Percentiles rank a stretch among this genome's conserved stretches.
Evolutionary conservation across 2,797 vertebrate genomes (phyloP).

Genomic region (Sebastes iracundus): DNA sequence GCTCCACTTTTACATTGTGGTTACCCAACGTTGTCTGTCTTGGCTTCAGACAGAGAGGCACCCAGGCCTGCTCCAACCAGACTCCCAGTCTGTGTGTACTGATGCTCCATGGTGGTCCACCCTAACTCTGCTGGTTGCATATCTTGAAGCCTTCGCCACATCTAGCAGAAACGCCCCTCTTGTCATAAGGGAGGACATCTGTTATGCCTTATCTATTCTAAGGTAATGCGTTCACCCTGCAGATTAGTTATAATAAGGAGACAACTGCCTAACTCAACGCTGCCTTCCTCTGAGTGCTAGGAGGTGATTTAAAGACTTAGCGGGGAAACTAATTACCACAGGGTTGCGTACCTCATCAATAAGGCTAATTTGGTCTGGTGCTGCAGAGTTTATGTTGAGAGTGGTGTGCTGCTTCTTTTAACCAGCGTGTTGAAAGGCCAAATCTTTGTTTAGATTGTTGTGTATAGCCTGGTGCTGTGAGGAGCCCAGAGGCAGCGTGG

Average conservation of each 20-base stretch:
- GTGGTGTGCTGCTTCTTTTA: slow-evolving; percentile 59
- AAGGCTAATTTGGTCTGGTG: slow-evolving; percentile 62
- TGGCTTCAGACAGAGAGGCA: slow-evolving; percentile 75
- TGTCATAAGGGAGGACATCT: slow-evolving; percentile 49
- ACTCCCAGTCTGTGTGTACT: slow-evolving; percentile 61
- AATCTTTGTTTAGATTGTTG: slow-evolving; percentile 72
- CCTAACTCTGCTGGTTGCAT: slow-evolving; percentile 55
- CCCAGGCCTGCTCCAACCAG: slow-evolving; percentile 56
- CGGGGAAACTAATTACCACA: slow-evolving; percentile 55
- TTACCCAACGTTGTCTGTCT: slow-evolving; percentile 64
- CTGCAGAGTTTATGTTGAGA: slow-evolving; percentile 56
- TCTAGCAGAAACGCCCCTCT: slow-evolving; percentile 40
- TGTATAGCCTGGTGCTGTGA: slow-evolving; percentile 50
- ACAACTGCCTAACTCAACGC: slow-evolving; percentile 30
- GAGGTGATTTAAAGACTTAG: slow-evolving; percentile 58
- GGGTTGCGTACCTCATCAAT: slow-evolving; percentile 53
- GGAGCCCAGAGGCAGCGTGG: slow-evolving; percentile 45
- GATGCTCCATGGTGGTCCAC: slow-evolving; percentile 72
- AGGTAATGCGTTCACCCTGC: slow-evolving; percentile 31
- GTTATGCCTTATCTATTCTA: slow-evolving; percentile 42
- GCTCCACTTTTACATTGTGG: slow-evolving; percentile 71
- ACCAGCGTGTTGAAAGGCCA: slow-evolving; percentile 59
- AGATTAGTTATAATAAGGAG: slow-evolving; percentile 42
- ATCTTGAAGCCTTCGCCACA: slow-evolving; percentile 54
- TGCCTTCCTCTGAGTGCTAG: slow-evolving; percentile 30